A percentile compares a stretch with the other conserved stretches of the same genome.
phyloP scores from a whole-genome alignment of 2,888 invertebrate species.

The Zele albiditarsus region DNA sequence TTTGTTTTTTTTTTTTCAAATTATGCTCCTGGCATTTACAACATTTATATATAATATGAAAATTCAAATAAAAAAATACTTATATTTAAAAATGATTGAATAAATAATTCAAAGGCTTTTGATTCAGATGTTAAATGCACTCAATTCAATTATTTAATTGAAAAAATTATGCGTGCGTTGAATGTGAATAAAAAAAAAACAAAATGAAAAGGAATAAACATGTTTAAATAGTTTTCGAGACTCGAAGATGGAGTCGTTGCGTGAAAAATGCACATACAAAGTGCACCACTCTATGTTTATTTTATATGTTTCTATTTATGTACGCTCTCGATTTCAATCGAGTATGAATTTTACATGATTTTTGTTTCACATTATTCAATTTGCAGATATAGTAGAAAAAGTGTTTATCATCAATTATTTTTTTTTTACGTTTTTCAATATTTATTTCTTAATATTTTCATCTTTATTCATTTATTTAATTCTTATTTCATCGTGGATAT shows the following conservation, averaged over 20 bases:
- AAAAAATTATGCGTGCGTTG: not conserved
- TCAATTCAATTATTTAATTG: not conserved
- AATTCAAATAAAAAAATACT: not conserved
- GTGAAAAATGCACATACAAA: not conserved
- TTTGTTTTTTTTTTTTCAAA: constrained; percentile 1
- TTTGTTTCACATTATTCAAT: not conserved
- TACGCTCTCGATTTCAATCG: not conserved
- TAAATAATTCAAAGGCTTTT: constrained; percentile 1
- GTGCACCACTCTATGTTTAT: not conserved
- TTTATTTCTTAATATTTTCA: not conserved
- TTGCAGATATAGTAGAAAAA: constrained; percentile 13
- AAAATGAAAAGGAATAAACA: not conserved
- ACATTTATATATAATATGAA: constrained; percentile 8
- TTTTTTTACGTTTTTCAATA: constrained; percentile 8
- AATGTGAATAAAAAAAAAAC: not conserved
- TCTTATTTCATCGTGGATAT: constrained; percentile 33
- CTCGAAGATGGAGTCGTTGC: not conserved
- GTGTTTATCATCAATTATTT: constrained; percentile 40
- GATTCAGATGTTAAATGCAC: not conserved
- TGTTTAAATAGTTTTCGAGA: not conserved
- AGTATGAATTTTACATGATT: not conserved
- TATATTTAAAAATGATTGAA: not conserved
- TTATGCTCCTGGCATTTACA: not conserved
- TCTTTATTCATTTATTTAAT: constrained; percentile 38
- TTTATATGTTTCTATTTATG: not conserved